These are phyloP conservation scores for Melospiza georgiana DNA, from an alignment of 2,113 vertebrate genomes.

Conservation along the genomic window DNA sequence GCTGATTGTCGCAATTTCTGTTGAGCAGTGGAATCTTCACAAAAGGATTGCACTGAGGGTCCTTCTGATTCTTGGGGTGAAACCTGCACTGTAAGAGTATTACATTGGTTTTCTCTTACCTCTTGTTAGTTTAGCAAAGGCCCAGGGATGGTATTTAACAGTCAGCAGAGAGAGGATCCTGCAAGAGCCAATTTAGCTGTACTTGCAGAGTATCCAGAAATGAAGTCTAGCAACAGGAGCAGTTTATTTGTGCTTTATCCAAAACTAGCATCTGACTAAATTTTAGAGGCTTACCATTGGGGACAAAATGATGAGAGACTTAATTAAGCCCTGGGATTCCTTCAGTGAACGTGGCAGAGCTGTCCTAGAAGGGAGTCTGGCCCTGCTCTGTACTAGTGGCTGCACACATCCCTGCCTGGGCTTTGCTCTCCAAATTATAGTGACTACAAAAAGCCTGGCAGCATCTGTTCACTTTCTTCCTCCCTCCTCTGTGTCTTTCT, in stretches of 20 bases:
- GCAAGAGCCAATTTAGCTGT: neutral
- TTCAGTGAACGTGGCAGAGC: neutral
- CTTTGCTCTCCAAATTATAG: neutral
- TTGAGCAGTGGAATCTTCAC: slow-evolving; percentile 96
- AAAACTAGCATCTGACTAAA: neutral
- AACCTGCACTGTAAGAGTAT: slow-evolving; percentile 86
- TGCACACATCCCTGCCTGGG: neutral
- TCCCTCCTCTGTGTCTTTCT: neutral
- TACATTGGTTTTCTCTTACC: neutral
- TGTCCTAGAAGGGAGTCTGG: neutral
- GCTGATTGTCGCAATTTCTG: slow-evolving; percentile 89
- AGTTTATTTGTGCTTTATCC: neutral
- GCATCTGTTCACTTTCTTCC: neutral
- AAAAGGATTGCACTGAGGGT: slow-evolving; percentile 91
- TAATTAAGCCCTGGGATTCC: neutral
- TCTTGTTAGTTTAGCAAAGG: neutral
- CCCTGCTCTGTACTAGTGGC: neutral
- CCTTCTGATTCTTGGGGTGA: slow-evolving; percentile 87
- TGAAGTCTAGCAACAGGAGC: neutral
- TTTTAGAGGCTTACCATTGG: neutral
- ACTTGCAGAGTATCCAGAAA: neutral
- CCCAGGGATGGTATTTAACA: neutral
- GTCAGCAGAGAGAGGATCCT: neutral
- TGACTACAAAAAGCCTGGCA: neutral
- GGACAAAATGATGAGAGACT: neutral